These are phyloP conservation scores for Drosophila baimaii DNA, from an alignment of 1,140 invertebrate genomes.

Conservation along the genomic window DNA sequence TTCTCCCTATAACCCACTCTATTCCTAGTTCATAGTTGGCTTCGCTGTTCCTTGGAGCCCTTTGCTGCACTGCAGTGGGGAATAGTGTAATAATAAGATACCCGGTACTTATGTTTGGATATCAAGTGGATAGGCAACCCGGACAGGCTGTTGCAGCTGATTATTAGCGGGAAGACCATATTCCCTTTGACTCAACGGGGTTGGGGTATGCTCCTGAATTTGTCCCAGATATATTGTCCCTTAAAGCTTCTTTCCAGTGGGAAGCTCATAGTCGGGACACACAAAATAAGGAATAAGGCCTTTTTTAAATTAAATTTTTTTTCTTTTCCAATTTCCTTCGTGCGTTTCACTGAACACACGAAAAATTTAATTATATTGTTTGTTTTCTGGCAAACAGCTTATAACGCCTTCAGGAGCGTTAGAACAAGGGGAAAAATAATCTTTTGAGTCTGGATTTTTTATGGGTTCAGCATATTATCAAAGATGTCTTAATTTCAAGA, in stretches of 20 bases:
- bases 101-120: not conserved
- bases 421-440: too few species aligned
- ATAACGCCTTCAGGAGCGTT: too few species aligned
- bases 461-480: too few species aligned
- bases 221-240: too few species aligned
- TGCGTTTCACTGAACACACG: slow-evolving; percentile 66
- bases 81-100: not conserved
- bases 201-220: too few species aligned
- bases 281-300: accelerated
- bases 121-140: not conserved
- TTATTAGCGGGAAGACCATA: too few species aligned
- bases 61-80: not conserved
- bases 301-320: not conserved
- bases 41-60: not conserved
- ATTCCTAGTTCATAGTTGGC: slow-evolving; percentile 10
- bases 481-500: too few species aligned
- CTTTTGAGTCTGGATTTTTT: too few species aligned
- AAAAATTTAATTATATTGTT: slow-evolving; percentile 68
- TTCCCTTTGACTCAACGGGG: not conserved
- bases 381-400: too few species aligned
- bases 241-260: too few species aligned
- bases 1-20: not conserved
- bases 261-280: not conserved
- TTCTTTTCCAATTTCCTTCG: slow-evolving; percentile 52
- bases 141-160: not conserved